phyloP scores from a whole-genome alignment of 2,888 invertebrate genomes.

The Noctua janthina region DNA sequence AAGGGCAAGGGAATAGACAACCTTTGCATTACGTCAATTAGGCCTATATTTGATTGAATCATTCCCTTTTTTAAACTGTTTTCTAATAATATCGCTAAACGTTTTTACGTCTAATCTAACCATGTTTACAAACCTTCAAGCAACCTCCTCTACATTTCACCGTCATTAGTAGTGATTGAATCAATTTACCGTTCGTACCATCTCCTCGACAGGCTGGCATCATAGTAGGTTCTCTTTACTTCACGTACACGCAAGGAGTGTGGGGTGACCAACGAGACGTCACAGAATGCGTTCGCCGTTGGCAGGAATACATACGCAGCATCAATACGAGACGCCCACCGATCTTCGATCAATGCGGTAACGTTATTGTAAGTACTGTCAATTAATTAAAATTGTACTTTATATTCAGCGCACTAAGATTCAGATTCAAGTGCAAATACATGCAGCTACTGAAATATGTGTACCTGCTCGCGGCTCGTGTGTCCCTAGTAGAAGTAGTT shows the following conservation, averaged over 20 bases:
- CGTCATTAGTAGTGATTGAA: conserved; percentile 75
- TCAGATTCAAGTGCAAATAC: conserved; percentile 18
- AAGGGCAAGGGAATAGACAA: neutral
- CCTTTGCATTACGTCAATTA: neutral
- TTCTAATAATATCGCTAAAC: neutral
- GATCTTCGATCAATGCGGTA: conserved; percentile 83
- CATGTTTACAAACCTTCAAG: conserved; percentile 14
- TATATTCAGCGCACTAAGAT: rapidly evolving
- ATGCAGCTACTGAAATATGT: conserved; percentile 37
- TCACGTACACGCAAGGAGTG: conserved; percentile 87
- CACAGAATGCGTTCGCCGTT: conserved; percentile 84
- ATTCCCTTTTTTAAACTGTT: neutral
- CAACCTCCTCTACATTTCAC: conserved; percentile 79
- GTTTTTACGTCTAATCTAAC: neutral
- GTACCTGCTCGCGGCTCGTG: conserved; percentile 72
- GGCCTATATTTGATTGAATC: neutral
- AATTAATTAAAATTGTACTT: conserved; percentile 22
- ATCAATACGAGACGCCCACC: conserved; percentile 86
- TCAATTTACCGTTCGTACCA: conserved; percentile 59
- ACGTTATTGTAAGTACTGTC: conserved; percentile 81
- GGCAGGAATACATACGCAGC: conserved; percentile 85
- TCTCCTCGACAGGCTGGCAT: conserved; percentile 82
- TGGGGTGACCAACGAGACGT: conserved; percentile 87
- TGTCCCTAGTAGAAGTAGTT: conserved; percentile 81
- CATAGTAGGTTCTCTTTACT: conserved; percentile 85